phyloP scores from a whole-genome alignment of 1,140 invertebrate species.

The Palaemon carinicauda region DNA sequence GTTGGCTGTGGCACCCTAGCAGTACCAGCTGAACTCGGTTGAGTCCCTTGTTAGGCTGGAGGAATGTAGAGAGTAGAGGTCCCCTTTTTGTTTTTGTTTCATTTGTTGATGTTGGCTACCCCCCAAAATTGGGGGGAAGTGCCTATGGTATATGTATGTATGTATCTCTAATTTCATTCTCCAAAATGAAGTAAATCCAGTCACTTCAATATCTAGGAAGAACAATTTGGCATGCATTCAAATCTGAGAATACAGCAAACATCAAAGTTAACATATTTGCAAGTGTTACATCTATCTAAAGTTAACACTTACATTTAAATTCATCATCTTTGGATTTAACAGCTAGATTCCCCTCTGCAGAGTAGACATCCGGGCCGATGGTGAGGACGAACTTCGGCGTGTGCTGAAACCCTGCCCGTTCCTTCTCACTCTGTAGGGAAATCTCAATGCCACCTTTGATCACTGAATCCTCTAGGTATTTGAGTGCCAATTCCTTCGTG shows the following conservation, averaged over 20 bases:
- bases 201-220: too few relatives aligned
- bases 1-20: too few relatives aligned
- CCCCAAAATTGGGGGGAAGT: too few relatives aligned
- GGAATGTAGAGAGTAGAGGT: too few relatives aligned
- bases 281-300: background rate
- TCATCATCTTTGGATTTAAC: background rate
- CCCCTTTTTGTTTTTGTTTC: too few relatives aligned
- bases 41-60: too few relatives aligned
- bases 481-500: background rate
- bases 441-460: constrained; percentile 13
- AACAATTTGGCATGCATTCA: too few relatives aligned
- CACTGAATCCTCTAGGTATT: background rate
- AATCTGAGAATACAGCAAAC: background rate
- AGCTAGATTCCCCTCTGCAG: background rate
- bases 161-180: too few relatives aligned
- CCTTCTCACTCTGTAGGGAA: constrained; percentile 10
- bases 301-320: constrained; percentile 6
- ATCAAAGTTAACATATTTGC: background rate
- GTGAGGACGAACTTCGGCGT: background rate
- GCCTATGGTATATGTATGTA: too few relatives aligned
- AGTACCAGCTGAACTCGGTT: too few relatives aligned
- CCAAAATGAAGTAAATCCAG: too few relatives aligned
- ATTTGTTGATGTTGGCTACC: too few relatives aligned
- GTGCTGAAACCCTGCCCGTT: background rate
- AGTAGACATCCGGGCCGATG: background rate